Evolutionary conservation across 2,797 vertebrate genomes (phyloP).

Genomic region (Catharus ustulatus): DNA sequence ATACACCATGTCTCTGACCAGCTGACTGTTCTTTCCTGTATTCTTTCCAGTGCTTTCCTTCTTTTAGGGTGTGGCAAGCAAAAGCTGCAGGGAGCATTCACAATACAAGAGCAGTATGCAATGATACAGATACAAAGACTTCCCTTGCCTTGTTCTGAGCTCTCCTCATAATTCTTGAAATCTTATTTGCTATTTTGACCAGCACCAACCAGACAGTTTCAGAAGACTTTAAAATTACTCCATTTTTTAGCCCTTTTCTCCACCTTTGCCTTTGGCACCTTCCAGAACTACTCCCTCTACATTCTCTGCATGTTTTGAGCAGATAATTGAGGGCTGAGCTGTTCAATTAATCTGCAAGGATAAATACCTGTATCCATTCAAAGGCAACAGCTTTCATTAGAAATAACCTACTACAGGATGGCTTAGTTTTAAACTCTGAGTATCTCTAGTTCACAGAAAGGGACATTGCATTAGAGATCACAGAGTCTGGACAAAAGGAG

Average conservation of each 20-base stretch:
- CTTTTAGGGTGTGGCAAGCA: neutral
- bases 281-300: neutral
- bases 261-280: slow-evolving; percentile 5
- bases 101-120: neutral
- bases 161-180: neutral
- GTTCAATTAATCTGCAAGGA: neutral
- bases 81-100: neutral
- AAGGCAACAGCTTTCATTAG: neutral
- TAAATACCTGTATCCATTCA: neutral
- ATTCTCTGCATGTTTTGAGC: slow-evolving; percentile 6
- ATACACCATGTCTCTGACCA: rapidly evolving
- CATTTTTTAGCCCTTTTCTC: neutral
- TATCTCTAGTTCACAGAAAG: neutral
- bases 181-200: neutral
- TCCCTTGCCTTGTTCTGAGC: neutral
- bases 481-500: neutral
- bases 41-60: neutral
- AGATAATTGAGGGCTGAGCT: neutral
- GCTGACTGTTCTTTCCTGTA: neutral
- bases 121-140: neutral
- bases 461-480: neutral
- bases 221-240: neutral
- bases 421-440: neutral
- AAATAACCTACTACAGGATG: neutral
- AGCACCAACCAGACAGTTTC: neutral